phyloP scores from a whole-genome alignment of 2,888 invertebrate species.

The Opisthograptis luteolata region DNA sequence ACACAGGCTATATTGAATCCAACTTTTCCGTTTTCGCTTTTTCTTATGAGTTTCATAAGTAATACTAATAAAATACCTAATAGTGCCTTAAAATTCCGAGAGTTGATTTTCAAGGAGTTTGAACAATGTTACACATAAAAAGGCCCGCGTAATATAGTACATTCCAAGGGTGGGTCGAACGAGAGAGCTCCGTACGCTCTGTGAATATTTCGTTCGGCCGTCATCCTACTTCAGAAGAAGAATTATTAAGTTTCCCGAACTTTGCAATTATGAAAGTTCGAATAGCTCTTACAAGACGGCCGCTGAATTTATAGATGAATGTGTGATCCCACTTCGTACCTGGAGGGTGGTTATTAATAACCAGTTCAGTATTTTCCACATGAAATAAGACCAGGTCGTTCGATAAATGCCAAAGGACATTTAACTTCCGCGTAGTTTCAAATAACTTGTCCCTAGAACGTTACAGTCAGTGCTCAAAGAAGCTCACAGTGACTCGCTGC shows the following conservation, averaged over 20 bases:
- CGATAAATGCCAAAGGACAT: conserved; percentile 24
- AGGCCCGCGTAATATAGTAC: conserved; percentile 63
- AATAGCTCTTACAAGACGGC: conserved; percentile 82
- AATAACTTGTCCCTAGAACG: conserved; percentile 25
- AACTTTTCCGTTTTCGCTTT: conserved; percentile 50
- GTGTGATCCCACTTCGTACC: conserved; percentile 64
- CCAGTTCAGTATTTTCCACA: conserved; percentile 48
- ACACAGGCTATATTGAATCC: conserved; percentile 41
- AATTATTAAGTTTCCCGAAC: conserved; percentile 84
- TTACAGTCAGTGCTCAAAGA: conserved; percentile 28
- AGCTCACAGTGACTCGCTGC: conserved; percentile 33
- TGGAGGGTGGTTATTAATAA: conserved; percentile 47
- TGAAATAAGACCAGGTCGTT: conserved; percentile 43
- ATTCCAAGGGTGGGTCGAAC: conserved; percentile 66
- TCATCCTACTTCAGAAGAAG: conserved; percentile 83
- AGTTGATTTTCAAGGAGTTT: conserved; percentile 56
- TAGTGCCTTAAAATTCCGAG: conserved; percentile 52
- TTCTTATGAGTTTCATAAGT: conserved; percentile 51
- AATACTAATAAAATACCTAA: conserved; percentile 55
- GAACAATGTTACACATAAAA: conserved; percentile 69
- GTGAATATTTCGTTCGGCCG: conserved; percentile 81
- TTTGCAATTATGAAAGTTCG: conserved; percentile 84
- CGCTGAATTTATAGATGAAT: conserved; percentile 83
- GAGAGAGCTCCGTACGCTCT: conserved; percentile 64
- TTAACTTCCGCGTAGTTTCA: conserved; percentile 18